A percentile compares a stretch with the other conserved stretches of the same genome.
Conservation (phyloP, 2,888 invertebrate genomes). For the Penaeus monodon region DNA sequence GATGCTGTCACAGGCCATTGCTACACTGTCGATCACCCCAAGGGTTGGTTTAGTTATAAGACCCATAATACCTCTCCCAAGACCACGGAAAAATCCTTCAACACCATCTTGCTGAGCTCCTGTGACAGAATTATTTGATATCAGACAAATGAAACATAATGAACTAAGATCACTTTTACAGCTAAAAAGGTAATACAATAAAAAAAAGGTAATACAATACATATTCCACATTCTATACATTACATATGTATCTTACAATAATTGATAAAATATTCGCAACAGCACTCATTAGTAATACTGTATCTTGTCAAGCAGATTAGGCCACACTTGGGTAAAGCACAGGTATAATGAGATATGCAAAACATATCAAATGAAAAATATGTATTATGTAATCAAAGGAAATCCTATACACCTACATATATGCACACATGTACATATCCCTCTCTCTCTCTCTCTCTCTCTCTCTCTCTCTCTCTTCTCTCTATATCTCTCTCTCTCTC, state of each 20-base stretch:
- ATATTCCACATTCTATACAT: too few species aligned
- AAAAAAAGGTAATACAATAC: background rate
- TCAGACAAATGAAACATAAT: too few species aligned
- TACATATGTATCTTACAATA: too few species aligned
- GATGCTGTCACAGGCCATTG: slow-evolving; percentile 79
- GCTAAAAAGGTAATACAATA: background rate
- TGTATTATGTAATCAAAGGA: background rate
- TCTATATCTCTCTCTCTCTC: too few species aligned
- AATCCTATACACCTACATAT: background rate
- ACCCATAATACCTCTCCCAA: slow-evolving; percentile 79
- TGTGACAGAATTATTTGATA: slow-evolving; percentile 61
- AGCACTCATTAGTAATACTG: too few species aligned
- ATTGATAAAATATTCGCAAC: too few species aligned
- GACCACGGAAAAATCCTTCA: slow-evolving; percentile 78
- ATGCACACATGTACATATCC: background rate
- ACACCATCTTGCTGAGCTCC: slow-evolving; percentile 76
- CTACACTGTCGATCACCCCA: slow-evolving; percentile 76
- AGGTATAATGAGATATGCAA: too few species aligned
- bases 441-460: too few species aligned
- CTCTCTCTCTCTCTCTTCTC: too few species aligned
- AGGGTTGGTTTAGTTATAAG: slow-evolving; percentile 76
- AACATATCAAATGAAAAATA: background rate
- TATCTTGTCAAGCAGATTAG: too few species aligned
- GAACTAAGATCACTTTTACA: background rate
- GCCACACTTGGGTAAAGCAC: too few species aligned